Percentiles rank a stretch among this genome's conserved stretches.
These are phyloP conservation scores for Acrobasis consociella DNA, from an alignment of 2,888 invertebrate species.

Conservation along the genomic window DNA sequence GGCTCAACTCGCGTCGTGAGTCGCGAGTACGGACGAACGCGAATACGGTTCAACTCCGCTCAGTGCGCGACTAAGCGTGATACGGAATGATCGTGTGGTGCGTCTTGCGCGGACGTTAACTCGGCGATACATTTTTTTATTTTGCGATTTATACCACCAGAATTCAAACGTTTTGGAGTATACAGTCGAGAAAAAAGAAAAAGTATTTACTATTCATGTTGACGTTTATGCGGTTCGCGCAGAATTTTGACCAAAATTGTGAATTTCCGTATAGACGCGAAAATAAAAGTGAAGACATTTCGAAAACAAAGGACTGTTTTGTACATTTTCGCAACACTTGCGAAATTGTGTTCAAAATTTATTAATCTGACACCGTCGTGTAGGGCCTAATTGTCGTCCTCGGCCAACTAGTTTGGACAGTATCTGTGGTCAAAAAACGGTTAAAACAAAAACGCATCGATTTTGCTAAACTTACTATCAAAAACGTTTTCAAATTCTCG, in stretches of 20 bases:
- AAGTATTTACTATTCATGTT: slow-evolving; percentile 66
- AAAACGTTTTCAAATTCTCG: slow-evolving; percentile 70
- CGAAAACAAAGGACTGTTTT: slow-evolving; percentile 82
- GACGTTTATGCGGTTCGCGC: slow-evolving; percentile 74
- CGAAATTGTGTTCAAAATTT: slow-evolving; percentile 82
- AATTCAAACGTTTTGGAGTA: slow-evolving; percentile 74
- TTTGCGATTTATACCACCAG: slow-evolving; percentile 77
- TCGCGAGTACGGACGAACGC: slow-evolving; percentile 46
- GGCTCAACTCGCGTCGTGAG: slow-evolving; percentile 17
- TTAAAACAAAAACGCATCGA: slow-evolving; percentile 77
- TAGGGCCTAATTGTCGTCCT: slow-evolving; percentile 62
- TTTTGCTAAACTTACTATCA: slow-evolving; percentile 59
- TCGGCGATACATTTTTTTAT: slow-evolving; percentile 73
- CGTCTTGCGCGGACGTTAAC: slow-evolving; percentile 82
- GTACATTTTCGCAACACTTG: slow-evolving; percentile 80
- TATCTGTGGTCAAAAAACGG: slow-evolving; percentile 75
- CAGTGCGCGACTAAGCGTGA: slow-evolving; percentile 83
- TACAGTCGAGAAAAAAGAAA: slow-evolving; percentile 68
- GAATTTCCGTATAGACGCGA: slow-evolving; percentile 82
- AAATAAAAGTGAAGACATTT: slow-evolving; percentile 69
- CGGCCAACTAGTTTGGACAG: slow-evolving; percentile 76
- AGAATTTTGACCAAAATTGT: slow-evolving; percentile 77
- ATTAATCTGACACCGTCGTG: slow-evolving; percentile 63
- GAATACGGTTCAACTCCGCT: slow-evolving; percentile 48
- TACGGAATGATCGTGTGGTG: slow-evolving; percentile 83